Evolutionary conservation across 2,113 vertebrate genomes (phyloP).

Genomic region (Elaphurus davidianus): DNA sequence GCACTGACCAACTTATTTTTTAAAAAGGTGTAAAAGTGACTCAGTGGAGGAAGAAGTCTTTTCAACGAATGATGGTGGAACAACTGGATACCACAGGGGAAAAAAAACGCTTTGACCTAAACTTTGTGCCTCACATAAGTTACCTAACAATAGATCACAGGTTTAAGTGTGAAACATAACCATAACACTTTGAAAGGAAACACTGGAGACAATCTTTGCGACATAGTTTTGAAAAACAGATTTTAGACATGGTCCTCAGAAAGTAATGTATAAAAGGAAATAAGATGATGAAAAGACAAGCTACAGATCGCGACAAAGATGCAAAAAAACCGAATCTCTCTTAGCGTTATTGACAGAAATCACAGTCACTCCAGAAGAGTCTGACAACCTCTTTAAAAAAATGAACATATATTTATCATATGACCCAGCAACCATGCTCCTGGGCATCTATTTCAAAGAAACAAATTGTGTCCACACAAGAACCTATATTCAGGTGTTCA

Average conservation of each 20-base stretch:
- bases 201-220: neutral
- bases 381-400: neutral
- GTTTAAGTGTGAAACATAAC: neutral
- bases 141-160: neutral
- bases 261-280: neutral
- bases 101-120: neutral
- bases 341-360: neutral
- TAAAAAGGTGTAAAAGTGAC: neutral
- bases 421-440: neutral
- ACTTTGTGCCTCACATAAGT: neutral
- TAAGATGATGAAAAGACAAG: neutral
- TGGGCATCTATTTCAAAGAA: neutral
- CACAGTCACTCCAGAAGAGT: neutral
- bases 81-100: neutral
- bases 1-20: neutral
- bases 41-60: neutral
- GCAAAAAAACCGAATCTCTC: neutral
- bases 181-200: neutral
- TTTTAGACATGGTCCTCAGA: neutral
- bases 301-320: neutral
- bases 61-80: neutral
- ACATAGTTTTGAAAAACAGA: neutral
- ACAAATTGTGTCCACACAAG: neutral
- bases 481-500: neutral
- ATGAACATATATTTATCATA: neutral